Evolutionary conservation across 30 jellyfish, hydroid and myxozoan species (phyloP).

Genomic region (Cassiopea xamachana): DNA sequence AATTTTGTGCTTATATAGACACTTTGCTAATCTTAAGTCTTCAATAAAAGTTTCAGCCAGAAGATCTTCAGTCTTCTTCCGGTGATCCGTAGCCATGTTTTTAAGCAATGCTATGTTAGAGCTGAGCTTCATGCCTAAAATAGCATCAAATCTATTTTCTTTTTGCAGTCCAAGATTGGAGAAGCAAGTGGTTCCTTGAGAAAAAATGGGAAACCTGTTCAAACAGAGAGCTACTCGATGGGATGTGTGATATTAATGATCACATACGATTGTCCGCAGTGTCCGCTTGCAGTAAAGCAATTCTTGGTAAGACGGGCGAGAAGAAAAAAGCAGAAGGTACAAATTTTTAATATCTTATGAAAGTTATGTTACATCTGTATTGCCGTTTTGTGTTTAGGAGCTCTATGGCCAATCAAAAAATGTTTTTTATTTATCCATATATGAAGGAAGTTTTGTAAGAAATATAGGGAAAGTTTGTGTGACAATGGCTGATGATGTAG

Average conservation of each 20-base stretch:
- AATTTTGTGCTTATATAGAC: too few relatives aligned
- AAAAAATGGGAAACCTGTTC: slow-evolving; percentile 82
- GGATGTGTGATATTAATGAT: slow-evolving; percentile 82
- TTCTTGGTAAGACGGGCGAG: slow-evolving; percentile 39
- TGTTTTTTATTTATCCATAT: too few relatives aligned
- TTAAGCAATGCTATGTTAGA: not conserved
- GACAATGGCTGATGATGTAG: too few relatives aligned
- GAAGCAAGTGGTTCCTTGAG: slow-evolving; percentile 87
- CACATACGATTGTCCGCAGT: slow-evolving; percentile 93
- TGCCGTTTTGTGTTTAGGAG: not conserved
- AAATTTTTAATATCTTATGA: not conserved
- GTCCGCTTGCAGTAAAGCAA: slow-evolving; percentile 89
- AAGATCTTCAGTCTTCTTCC: too few relatives aligned
- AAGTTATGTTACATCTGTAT: too few relatives aligned
- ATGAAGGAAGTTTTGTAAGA: too few relatives aligned
- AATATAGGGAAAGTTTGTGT: too few relatives aligned
- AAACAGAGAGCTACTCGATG: slow-evolving; percentile 53
- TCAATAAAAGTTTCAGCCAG: too few relatives aligned
- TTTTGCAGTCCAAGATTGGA: slow-evolving; percentile 88
- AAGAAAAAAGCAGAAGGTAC: slow-evolving; percentile 50
- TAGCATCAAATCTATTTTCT: not conserved
- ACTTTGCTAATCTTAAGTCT: too few relatives aligned
- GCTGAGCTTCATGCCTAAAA: not conserved
- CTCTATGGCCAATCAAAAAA: not conserved
- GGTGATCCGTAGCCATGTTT: not conserved